These are phyloP conservation scores for Dolichopus griseipennis DNA, from an alignment of 2,888 invertebrate species.

Conservation along the genomic window DNA sequence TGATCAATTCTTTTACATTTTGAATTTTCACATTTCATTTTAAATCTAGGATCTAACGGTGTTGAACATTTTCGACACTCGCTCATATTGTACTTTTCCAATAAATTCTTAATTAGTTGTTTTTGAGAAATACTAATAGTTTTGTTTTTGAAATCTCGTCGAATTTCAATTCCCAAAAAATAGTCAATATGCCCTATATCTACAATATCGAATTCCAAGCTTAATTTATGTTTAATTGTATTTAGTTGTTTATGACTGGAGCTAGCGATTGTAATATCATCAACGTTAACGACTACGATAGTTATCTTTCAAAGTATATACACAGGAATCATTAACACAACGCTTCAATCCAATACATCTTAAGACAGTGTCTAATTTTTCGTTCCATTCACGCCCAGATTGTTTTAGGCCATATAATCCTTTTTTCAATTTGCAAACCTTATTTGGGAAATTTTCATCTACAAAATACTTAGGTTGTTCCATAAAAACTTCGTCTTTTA, in stretches of 20 bases:
- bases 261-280: not conserved
- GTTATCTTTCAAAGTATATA: constrained; percentile 8
- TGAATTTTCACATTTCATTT: constrained; percentile 3
- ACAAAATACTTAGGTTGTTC: constrained; percentile 17
- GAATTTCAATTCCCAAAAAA: constrained; percentile 8
- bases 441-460: not conserved
- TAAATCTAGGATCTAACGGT: constrained; percentile 14
- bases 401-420: constrained; percentile 14
- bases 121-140: constrained; percentile 9
- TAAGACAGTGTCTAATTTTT: constrained; percentile 5
- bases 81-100: not conserved
- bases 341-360: constrained; percentile 13
- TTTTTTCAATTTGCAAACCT: constrained; percentile 14
- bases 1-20: constrained; percentile 9
- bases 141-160: not conserved
- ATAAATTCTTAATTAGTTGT: constrained; percentile 11
- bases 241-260: not conserved
- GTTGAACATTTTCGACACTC: constrained; percentile 14
- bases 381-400: constrained; percentile 14
- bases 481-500: constrained; percentile 19
- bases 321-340: constrained; percentile 13
- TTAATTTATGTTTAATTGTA: constrained; percentile 5
- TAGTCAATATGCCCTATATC: constrained; percentile 8
- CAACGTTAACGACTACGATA: constrained; percentile 14
- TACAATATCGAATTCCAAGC: not conserved